Percentiles rank a stretch among this genome's conserved stretches.
These are phyloP conservation scores for Cromileptes altivelis DNA, from an alignment of 2,113 vertebrate genomes.

Conservation along the genomic window DNA sequence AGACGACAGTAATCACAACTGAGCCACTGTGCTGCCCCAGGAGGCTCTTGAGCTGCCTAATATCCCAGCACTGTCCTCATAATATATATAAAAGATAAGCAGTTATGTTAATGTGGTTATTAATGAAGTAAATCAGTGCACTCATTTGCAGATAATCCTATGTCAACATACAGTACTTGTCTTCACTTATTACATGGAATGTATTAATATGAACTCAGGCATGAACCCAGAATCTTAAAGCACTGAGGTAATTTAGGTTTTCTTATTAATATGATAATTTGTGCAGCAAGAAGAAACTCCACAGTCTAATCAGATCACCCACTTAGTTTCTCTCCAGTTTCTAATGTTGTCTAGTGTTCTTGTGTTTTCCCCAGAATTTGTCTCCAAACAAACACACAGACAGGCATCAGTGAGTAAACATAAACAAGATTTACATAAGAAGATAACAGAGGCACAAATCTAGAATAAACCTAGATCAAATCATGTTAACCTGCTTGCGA, in stretches of 20 bases:
- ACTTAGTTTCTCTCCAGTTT: constrained; percentile 35
- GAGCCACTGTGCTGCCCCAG: constrained; percentile 55
- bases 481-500: background rate
- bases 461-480: background rate
- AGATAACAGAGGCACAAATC: background rate
- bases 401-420: constrained; percentile 13
- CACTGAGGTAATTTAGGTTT: constrained; percentile 58
- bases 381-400: background rate
- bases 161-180: constrained; percentile 49
- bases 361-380: constrained; percentile 12
- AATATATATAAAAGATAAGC: constrained; percentile 65
- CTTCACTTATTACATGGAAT: constrained; percentile 24
- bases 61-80: constrained; percentile 44
- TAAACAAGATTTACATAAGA: constrained; percentile 17
- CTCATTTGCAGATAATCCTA: constrained; percentile 58
- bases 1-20: constrained; percentile 62
- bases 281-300: constrained; percentile 49
- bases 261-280: constrained; percentile 75
- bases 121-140: constrained; percentile 65
- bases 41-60: constrained; percentile 53
- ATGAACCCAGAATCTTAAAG: constrained; percentile 47
- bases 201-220: constrained; percentile 51
- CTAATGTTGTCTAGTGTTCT: constrained; percentile 6
- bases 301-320: constrained; percentile 47
- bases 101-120: constrained; percentile 63